Conservation (phyloP, 92 coral and sea anemone genomes). For the Epizoanthus rinbou region DNA sequence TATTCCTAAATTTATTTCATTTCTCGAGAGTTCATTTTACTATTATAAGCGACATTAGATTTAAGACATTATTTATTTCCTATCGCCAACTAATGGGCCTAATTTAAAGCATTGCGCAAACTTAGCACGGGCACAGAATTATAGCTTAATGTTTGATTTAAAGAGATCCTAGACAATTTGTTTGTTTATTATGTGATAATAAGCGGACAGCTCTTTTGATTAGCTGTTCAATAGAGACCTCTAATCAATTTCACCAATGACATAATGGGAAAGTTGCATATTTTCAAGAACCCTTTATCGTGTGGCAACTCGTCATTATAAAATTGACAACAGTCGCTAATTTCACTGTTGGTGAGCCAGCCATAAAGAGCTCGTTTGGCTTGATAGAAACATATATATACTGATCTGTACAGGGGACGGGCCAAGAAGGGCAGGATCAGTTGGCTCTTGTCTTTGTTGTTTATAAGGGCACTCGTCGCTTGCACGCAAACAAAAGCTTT, state of each 20-base stretch:
- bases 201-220: slow-evolving; percentile 81
- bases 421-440: not conserved
- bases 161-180: slow-evolving; percentile 85
- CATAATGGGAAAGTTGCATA: slow-evolving; percentile 80
- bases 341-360: slow-evolving; percentile 65
- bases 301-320: slow-evolving; percentile 74
- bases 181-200: slow-evolving; percentile 88
- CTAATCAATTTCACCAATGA: slow-evolving; percentile 89
- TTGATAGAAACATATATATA: not conserved
- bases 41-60: slow-evolving; percentile 51
- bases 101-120: slow-evolving; percentile 82
- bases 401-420: not conserved
- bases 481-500: slow-evolving; percentile 11
- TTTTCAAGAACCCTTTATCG: slow-evolving; percentile 76
- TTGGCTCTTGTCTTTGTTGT: not conserved
- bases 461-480: not conserved
- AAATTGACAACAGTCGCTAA: slow-evolving; percentile 64
- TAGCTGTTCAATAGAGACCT: slow-evolving; percentile 67
- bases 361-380: slow-evolving; percentile 39
- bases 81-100: slow-evolving; percentile 69
- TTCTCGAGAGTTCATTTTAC: slow-evolving; percentile 53
- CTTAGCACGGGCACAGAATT: slow-evolving; percentile 69
- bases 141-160: slow-evolving; percentile 87
- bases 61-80: slow-evolving; percentile 74
- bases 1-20: slow-evolving; percentile 26